A percentile compares a stretch with the other conserved stretches of the same genome.
These are phyloP conservation scores for Kryptolebias marmoratus DNA, from an alignment of 2,113 vertebrate species.

Conservation along the genomic window DNA sequence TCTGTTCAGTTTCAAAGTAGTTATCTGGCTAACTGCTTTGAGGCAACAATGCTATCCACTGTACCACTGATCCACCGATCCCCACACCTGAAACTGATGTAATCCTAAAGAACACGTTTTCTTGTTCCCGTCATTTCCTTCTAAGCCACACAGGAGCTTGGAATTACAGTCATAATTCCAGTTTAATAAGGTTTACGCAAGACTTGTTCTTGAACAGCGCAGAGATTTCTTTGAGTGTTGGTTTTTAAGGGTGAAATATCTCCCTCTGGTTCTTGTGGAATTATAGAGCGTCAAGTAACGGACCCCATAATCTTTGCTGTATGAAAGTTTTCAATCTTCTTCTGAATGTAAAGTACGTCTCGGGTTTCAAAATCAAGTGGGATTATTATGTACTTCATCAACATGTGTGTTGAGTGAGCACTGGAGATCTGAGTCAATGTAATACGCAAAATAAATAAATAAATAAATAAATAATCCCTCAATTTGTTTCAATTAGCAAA, in stretches of 20 bases:
- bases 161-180: conserved; percentile 2
- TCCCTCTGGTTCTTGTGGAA: not conserved
- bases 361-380: not conserved
- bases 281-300: not conserved
- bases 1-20: not conserved
- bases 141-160: not conserved
- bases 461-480: not conserved
- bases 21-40: not conserved
- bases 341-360: not conserved
- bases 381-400: not conserved
- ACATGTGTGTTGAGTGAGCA: no score
- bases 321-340: not conserved
- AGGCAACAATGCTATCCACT: not conserved
- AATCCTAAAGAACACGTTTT: not conserved
- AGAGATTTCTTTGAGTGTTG: not conserved
- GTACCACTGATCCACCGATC: not conserved
- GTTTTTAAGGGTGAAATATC: not conserved
- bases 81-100: not conserved
- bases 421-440: no score
- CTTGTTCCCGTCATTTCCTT: not conserved
- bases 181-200: not conserved
- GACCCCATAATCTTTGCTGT: not conserved
- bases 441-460: no score
- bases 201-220: not conserved
- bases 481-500: not conserved